Conservation (phyloP, 2,888 invertebrate genomes). For the Drosophila subsilvestris region DNA sequence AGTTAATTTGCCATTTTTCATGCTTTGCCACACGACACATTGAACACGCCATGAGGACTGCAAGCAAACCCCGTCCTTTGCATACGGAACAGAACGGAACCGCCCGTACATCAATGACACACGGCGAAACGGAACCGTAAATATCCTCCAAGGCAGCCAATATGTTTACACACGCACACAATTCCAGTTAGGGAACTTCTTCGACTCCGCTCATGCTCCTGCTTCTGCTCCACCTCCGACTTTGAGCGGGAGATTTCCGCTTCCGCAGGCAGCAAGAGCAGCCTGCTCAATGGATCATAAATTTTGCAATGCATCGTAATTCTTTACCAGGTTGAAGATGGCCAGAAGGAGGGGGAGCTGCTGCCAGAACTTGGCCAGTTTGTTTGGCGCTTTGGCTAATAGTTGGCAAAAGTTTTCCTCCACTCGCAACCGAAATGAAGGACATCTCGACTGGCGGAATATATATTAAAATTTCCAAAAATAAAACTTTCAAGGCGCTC, state of each 20-base stretch:
- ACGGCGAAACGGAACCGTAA: conserved; percentile 61
- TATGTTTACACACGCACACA: conserved; percentile 77
- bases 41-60: conserved; percentile 32
- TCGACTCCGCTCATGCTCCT: conserved; percentile 22
- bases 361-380: conserved; percentile 66
- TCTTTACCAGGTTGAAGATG: conserved; percentile 51
- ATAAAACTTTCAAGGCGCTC: conserved; percentile 42
- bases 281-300: conserved; percentile 72
- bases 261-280: conserved; percentile 17
- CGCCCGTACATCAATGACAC: conserved; percentile 75
- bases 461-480: conserved; percentile 70
- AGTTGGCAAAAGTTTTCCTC: conserved; percentile 65
- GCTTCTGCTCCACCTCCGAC: conserved; percentile 10
- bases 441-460: conserved; percentile 56
- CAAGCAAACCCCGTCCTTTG: conserved; percentile 33
- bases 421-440: conserved; percentile 39
- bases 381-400: conserved; percentile 72
- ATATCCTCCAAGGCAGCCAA: conserved; percentile 71
- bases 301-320: conserved; percentile 66
- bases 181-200: conserved; percentile 56
- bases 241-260: conserved; percentile 34
- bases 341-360: not conserved
- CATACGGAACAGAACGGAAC: conserved; percentile 27
- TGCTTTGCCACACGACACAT: conserved; percentile 63
- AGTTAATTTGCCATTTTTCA: conserved; percentile 78